Percentiles rank a stretch among this genome's conserved stretches.
These are phyloP conservation scores for Euleptes europaea DNA, from an alignment of 2,113 vertebrate species.

Conservation along the genomic window DNA sequence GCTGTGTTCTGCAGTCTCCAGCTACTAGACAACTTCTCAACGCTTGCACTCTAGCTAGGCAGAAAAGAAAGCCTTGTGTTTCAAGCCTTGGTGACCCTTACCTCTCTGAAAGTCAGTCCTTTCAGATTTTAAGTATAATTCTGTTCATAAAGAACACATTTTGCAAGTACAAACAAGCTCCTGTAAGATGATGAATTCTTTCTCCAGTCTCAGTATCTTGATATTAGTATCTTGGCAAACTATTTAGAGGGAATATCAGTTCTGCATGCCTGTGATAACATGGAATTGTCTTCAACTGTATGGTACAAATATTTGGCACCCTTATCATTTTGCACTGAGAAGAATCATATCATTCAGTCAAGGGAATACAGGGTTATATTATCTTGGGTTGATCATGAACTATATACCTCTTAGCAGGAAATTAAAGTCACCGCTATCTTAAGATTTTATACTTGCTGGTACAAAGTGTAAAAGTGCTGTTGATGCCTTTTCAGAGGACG, in stretches of 20 bases:
- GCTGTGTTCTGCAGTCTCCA: not conserved
- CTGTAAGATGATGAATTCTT: not conserved
- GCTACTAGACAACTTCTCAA: not conserved
- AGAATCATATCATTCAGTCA: constrained; percentile 29
- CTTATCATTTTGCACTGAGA: constrained; percentile 27
- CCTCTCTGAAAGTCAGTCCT: not conserved
- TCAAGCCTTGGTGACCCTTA: no score
- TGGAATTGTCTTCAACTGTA: constrained; percentile 39
- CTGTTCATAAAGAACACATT: not conserved
- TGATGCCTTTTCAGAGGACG: constrained; percentile 38
- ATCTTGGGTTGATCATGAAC: constrained; percentile 47
- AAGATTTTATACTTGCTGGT: constrained; percentile 45
- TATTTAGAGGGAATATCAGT: constrained; percentile 12
- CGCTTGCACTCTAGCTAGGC: not conserved
- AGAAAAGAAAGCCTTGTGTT: not conserved
- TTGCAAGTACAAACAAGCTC: not conserved
- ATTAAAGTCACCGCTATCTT: constrained; percentile 64
- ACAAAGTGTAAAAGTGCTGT: constrained; percentile 42
- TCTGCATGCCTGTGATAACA: constrained; percentile 10
- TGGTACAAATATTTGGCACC: constrained; percentile 12
- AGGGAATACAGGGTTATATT: not conserved
- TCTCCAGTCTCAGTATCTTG: not conserved
- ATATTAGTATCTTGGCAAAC: constrained; percentile 16
- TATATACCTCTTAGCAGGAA: constrained; percentile 59
- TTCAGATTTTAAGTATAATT: not conserved